These are phyloP conservation scores for Accipiter cooperii DNA, from an alignment of 2,113 vertebrate species.

Conservation along the genomic window DNA sequence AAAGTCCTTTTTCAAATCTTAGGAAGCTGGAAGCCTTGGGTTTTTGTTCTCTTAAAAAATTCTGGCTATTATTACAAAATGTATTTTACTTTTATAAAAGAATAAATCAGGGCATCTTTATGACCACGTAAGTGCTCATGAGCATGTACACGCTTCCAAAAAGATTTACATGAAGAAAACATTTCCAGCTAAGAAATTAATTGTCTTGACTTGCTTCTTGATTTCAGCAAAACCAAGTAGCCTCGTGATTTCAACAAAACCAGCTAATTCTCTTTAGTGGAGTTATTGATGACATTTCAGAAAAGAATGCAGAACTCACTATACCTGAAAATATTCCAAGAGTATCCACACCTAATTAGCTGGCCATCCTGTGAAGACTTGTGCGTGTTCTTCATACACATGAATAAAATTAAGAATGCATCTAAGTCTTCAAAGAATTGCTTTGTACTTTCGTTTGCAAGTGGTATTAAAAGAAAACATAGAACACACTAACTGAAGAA, in stretches of 20 bases:
- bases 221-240: background rate
- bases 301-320: background rate
- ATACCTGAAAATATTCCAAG: background rate
- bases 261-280: background rate
- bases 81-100: background rate
- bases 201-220: background rate
- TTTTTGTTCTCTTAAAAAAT: background rate
- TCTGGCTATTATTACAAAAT: background rate
- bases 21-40: background rate
- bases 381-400: background rate
- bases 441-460: conserved; percentile 25
- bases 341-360: conserved; percentile 28
- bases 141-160: background rate
- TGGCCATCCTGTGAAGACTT: conserved; percentile 11
- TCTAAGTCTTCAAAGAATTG: conserved; percentile 30
- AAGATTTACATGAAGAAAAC: background rate
- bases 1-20: background rate
- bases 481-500: background rate
- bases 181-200: background rate
- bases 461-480: conserved; percentile 14
- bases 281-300: conserved; percentile 9
- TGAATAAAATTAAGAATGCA: conserved; percentile 20
- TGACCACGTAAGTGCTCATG: background rate
- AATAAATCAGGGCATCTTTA: background rate
- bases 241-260: background rate